Conservation (phyloP, 2,797 vertebrate species). For the Micromesistius poutassou region DNA sequence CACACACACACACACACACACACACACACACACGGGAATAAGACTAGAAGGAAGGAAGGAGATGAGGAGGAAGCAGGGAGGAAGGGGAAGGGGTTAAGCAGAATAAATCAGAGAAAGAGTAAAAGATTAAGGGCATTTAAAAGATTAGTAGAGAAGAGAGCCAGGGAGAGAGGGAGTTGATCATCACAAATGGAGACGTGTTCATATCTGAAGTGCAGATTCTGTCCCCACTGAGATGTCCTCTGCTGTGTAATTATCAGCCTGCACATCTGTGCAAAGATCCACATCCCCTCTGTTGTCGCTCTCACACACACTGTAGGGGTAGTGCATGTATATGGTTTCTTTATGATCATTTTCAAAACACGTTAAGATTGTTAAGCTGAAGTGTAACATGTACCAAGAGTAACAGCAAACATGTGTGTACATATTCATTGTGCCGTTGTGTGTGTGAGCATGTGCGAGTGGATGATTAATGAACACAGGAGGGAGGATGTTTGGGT, state of each 20-base stretch:
- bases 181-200: slow-evolving; percentile 35
- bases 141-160: background rate
- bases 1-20: slow-evolving; percentile 8
- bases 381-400: background rate
- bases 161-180: background rate
- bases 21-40: slow-evolving; percentile 13
- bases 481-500: slow-evolving; percentile 60
- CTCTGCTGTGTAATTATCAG: slow-evolving; percentile 63
- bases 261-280: slow-evolving; percentile 69
- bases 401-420: too few relatives aligned
- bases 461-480: slow-evolving; percentile 66
- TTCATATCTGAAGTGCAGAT: slow-evolving; percentile 57
- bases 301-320: slow-evolving; percentile 27
- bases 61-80: background rate
- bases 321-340: slow-evolving; percentile 2
- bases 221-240: slow-evolving; percentile 67
- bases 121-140: background rate
- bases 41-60: background rate
- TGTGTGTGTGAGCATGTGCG: too few relatives aligned
- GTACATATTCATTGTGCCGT: too few relatives aligned
- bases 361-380: background rate
- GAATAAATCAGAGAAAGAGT: background rate
- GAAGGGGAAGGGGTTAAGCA: background rate
- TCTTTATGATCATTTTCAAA: background rate
- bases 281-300: slow-evolving; percentile 58